phyloP scores from a whole-genome alignment of 2,797 vertebrate genomes.

The Enteromius trimaculatus region DNA sequence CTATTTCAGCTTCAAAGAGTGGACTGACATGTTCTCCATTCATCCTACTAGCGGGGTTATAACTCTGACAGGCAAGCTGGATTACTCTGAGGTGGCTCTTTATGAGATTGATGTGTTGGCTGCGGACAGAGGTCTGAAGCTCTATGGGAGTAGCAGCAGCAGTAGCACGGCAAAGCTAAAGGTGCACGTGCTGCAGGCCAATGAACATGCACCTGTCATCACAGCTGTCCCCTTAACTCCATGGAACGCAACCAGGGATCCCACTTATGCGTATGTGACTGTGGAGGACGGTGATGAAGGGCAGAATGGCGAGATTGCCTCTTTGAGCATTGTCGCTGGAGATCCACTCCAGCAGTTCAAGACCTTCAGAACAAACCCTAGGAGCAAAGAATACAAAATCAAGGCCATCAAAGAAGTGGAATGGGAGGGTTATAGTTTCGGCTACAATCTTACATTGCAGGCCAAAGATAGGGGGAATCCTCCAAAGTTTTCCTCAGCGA shows the following conservation, averaged over 20 bases:
- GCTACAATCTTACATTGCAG: slow-evolving; percentile 85
- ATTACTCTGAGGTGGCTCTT: slow-evolving; percentile 73
- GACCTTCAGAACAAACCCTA: slow-evolving; percentile 76
- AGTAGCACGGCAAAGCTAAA: slow-evolving; percentile 84
- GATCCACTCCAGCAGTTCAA: slow-evolving; percentile 81
- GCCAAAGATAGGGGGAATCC: slow-evolving; percentile 86
- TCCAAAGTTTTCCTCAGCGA: slow-evolving; percentile 80
- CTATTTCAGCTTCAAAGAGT: slow-evolving; percentile 86
- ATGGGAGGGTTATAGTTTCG: slow-evolving; percentile 81
- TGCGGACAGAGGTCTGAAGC: slow-evolving; percentile 83
- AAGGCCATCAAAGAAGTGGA: slow-evolving; percentile 74
- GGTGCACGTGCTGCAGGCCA: slow-evolving; percentile 80
- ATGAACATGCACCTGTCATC: slow-evolving; percentile 77
- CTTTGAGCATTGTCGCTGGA: slow-evolving; percentile 82
- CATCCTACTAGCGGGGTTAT: slow-evolving; percentile 85
- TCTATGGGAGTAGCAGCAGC: slow-evolving; percentile 83
- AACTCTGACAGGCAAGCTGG: slow-evolving; percentile 81
- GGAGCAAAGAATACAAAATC: slow-evolving; percentile 83
- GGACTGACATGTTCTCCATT: slow-evolving; percentile 84
- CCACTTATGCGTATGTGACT: slow-evolving; percentile 77
- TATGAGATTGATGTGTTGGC: slow-evolving; percentile 86
- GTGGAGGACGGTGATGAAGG: slow-evolving; percentile 83
- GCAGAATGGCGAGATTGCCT: slow-evolving; percentile 82
- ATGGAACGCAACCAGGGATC: slow-evolving; percentile 75
- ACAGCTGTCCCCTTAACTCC: slow-evolving; percentile 76